Evolutionary conservation across 2,113 vertebrate genomes (phyloP), one percentile per base, ranked within the genome.

Genomic region (Acanthochromis polyacanthus): DNA sequence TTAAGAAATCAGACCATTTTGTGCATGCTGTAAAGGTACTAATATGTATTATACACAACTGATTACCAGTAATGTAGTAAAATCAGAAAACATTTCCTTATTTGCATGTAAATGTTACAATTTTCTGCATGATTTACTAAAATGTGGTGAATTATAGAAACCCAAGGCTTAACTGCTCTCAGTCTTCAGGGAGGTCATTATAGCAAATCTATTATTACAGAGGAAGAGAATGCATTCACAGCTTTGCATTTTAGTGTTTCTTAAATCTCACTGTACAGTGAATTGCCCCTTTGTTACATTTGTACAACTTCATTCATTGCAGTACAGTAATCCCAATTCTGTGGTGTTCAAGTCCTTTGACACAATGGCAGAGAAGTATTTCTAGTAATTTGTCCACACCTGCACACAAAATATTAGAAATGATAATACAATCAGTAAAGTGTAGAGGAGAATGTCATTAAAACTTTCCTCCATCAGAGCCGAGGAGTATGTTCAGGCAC

Each of bases 1-100:
- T 70, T 78, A 10, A 64, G 19, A 51, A 10, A 20, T 59, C 23
- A 36, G 28, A 45, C 46, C 30, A 56, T n/a, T 16, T 17, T 60
- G 30, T 63, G 32, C n/a, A 73, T 30, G 17, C 14, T 61, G 4
- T 43, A 50, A 60, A 50, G 51, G 17, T 17, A 61, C 11, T 0
- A 23, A 48, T 5, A 62, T 36, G 0, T 5, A 63, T 51, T 43
- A 43, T 8, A 36, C 32, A 36, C 10, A 9, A 36, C 9, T 10
- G 7, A 32, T 32, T 6, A 32, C 30, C 4, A 32, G 7, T 32
- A 5, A 36, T 9, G 32, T 2, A 8, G 9, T 36, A 8, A 8
- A 36, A 36, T 36, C 32, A 36, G 32, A 36, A 10, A 36, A 9
- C 32, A 2, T 36, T 2, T 2, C 4, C 4, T 48, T 48, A 4